phyloP scores from a whole-genome alignment of 1,140 invertebrate species.

The Diuraphis noxia region DNA sequence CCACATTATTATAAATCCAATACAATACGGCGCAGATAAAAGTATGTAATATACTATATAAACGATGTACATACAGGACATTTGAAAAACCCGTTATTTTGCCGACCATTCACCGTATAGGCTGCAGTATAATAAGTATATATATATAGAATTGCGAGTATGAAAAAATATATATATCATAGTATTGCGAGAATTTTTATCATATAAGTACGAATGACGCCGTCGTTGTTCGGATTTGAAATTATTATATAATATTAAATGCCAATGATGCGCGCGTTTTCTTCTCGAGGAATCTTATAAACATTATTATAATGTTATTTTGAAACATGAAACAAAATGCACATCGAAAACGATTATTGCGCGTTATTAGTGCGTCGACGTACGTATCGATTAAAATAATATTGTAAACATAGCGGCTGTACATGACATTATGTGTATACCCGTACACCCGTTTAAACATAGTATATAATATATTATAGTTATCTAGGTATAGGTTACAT shows the following conservation, averaged over 20 bases:
- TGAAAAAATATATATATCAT: background rate
- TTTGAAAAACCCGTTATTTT: conserved; percentile 27
- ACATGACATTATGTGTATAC: background rate
- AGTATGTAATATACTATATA: background rate
- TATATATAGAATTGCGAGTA: background rate
- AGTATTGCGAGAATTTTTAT: background rate
- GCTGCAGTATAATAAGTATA: background rate
- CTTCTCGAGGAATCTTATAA: background rate
- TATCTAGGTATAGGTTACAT: background rate
- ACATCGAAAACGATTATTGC: background rate
- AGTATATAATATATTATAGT: background rate
- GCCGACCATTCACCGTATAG: background rate
- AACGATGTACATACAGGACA: background rate
- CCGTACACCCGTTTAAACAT: background rate
- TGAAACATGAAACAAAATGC: background rate
- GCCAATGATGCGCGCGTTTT: background rate
- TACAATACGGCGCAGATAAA: background rate
- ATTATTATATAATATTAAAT: background rate
- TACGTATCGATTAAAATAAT: background rate
- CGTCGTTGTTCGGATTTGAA: background rate
- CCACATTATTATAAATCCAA: background rate
- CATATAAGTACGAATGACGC: background rate
- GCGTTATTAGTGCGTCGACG: background rate
- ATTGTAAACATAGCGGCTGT: background rate
- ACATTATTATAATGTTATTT: background rate